These are phyloP conservation scores for Lophura nycthemera DNA, from an alignment of 2,113 vertebrate species.

Conservation along the genomic window DNA sequence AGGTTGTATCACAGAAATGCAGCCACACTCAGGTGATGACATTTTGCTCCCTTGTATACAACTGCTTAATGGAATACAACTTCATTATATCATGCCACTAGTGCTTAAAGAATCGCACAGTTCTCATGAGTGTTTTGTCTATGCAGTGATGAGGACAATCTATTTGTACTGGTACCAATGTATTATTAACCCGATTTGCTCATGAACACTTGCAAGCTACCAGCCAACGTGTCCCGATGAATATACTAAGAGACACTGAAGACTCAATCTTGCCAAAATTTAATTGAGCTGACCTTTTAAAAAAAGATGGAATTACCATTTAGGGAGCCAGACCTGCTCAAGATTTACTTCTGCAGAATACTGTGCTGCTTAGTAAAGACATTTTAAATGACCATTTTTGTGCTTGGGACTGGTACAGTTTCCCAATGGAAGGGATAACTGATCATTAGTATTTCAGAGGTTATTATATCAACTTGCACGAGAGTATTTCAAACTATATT, in stretches of 20 bases:
- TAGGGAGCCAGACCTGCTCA: constrained; percentile 27
- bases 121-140: constrained; percentile 80
- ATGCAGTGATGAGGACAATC: constrained; percentile 80
- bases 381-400: constrained; percentile 59
- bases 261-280: constrained; percentile 77
- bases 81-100: constrained; percentile 95
- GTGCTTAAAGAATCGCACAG: constrained; percentile 79
- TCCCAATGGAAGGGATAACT: constrained; percentile 51
- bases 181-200: constrained; percentile 76
- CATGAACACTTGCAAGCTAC: constrained; percentile 84
- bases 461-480: constrained; percentile 43
- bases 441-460: constrained; percentile 58
- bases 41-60: constrained; percentile 78
- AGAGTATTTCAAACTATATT: constrained; percentile 48
- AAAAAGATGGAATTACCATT: constrained; percentile 69
- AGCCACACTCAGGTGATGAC: constrained; percentile 84
- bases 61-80: constrained; percentile 92
- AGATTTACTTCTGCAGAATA: constrained; percentile 59
- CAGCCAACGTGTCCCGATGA: constrained; percentile 72
- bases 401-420: constrained; percentile 3
- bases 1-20: constrained; percentile 86
- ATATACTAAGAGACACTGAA: constrained; percentile 72
- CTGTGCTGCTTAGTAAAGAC: constrained; percentile 54
- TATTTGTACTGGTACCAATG: constrained; percentile 80
- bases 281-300: constrained; percentile 77